phyloP scores from a whole-genome alignment of 1,140 invertebrate species.

The Hyles vespertilio region DNA sequence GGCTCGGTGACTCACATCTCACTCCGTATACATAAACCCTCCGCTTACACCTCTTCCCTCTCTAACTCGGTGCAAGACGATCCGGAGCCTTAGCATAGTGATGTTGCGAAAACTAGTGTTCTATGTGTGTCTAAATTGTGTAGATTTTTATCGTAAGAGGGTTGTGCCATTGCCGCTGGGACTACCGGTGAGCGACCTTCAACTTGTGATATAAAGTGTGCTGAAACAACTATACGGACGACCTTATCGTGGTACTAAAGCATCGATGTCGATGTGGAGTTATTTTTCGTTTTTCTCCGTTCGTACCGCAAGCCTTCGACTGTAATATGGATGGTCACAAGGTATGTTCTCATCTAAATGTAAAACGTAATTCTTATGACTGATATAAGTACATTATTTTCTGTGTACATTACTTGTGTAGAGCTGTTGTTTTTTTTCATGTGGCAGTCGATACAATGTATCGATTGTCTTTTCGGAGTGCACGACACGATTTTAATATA shows the following conservation, averaged over 20 bases:
- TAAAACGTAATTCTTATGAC: slow-evolving; percentile 41
- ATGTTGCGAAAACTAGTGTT: slow-evolving; percentile 56
- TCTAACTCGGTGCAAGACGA: slow-evolving; percentile 4
- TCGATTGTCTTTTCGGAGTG: slow-evolving; percentile 3
- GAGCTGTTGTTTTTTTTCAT: slow-evolving; percentile 6
- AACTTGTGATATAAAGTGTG: slow-evolving; percentile 43
- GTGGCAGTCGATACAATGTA: neutral
- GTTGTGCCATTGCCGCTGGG: slow-evolving; percentile 51
- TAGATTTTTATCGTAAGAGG: slow-evolving; percentile 50
- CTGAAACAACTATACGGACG: slow-evolving; percentile 26
- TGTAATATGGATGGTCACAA: slow-evolving; percentile 42
- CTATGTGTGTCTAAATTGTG: slow-evolving; percentile 61
- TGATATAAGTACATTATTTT: slow-evolving; percentile 49
- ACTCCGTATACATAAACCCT: slow-evolving; percentile 47
- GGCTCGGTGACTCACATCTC: slow-evolving; percentile 37
- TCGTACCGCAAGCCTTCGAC: slow-evolving; percentile 13
- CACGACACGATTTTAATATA: slow-evolving; percentile 2
- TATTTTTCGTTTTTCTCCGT: slow-evolving; percentile 12
- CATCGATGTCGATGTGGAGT: slow-evolving; percentile 24
- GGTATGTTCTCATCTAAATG: slow-evolving; percentile 41
- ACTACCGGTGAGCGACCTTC: slow-evolving; percentile 13
- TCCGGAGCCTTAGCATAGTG: slow-evolving; percentile 46
- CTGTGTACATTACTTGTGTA: neutral
- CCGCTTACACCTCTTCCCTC: slow-evolving; percentile 29
- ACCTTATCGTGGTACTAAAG: slow-evolving; percentile 22